These are phyloP conservation scores for Zele albiditarsus DNA, from an alignment of 2,888 invertebrate species.

Conservation along the genomic window DNA sequence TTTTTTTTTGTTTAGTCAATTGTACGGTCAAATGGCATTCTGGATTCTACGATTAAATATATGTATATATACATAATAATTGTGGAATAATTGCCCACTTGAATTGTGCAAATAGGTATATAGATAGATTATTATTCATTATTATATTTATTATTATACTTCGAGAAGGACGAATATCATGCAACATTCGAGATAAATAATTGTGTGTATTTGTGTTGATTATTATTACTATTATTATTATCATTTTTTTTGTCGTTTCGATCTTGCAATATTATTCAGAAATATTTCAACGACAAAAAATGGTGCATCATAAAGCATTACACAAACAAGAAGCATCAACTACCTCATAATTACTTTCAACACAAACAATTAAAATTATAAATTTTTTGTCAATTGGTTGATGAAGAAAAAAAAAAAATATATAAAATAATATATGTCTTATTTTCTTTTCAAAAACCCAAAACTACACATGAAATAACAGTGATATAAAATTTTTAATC, in stretches of 20 bases:
- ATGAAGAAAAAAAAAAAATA: too few relatives aligned
- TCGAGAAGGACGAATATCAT: not conserved
- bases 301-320: not conserved
- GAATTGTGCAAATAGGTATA: not conserved
- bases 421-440: not conserved
- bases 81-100: not conserved
- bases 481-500: not conserved
- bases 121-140: not conserved
- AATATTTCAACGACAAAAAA: not conserved
- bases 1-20: conserved; percentile 17
- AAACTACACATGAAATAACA: not conserved
- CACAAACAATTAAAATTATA: not conserved
- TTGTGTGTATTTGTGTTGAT: not conserved
- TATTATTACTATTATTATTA: not conserved
- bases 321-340: not conserved
- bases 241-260: not conserved
- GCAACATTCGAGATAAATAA: conserved; percentile 5
- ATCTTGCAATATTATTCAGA: not conserved
- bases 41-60: conserved; percentile 27
- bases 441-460: not conserved
- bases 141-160: not conserved
- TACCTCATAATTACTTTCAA: not conserved
- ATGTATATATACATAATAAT: conserved; percentile 6
- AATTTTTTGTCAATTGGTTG: not conserved
- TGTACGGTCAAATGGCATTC: conserved; percentile 29